phyloP scores from a whole-genome alignment of 2,113 vertebrate genomes.

The Urocitellus parryii region DNA sequence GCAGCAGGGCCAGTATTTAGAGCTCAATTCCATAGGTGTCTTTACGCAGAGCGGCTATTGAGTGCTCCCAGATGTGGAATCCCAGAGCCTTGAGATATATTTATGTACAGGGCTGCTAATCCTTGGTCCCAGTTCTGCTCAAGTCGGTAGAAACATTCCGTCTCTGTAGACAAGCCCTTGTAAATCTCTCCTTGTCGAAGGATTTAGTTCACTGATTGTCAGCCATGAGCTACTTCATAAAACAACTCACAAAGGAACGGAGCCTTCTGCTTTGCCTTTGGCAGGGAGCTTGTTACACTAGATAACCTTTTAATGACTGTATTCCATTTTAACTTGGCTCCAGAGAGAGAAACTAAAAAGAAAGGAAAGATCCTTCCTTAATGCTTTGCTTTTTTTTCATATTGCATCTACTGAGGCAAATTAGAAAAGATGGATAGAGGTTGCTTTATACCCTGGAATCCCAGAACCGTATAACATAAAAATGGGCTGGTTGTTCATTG shows the following conservation, averaged over 20 bases:
- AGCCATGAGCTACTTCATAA: conserved; percentile 86
- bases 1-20: conserved; percentile 57
- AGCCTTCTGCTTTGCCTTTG: conserved; percentile 83
- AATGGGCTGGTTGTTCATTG: conserved; percentile 51
- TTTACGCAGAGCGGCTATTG: conserved; percentile 75
- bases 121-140: conserved; percentile 80
- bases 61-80: conserved; percentile 80
- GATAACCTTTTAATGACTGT: conserved; percentile 86
- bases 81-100: conserved; percentile 78
- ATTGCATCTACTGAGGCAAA: conserved; percentile 72
- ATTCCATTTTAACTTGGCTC: conserved; percentile 81
- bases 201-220: conserved; percentile 89
- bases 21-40: conserved; percentile 70
- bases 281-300: conserved; percentile 79
- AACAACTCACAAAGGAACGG: conserved; percentile 84
- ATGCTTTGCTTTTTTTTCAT: conserved; percentile 78
- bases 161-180: conserved; percentile 84
- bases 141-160: conserved; percentile 81
- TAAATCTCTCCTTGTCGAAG: conserved; percentile 88
- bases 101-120: conserved; percentile 86
- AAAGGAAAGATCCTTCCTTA: conserved; percentile 74
- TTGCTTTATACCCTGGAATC: conserved; percentile 67
- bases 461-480: conserved; percentile 60
- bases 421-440: conserved; percentile 73
- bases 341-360: conserved; percentile 67